Evolutionary conservation across 1,140 invertebrate genomes (phyloP).

Genomic region (Arctopsyche grandis): DNA sequence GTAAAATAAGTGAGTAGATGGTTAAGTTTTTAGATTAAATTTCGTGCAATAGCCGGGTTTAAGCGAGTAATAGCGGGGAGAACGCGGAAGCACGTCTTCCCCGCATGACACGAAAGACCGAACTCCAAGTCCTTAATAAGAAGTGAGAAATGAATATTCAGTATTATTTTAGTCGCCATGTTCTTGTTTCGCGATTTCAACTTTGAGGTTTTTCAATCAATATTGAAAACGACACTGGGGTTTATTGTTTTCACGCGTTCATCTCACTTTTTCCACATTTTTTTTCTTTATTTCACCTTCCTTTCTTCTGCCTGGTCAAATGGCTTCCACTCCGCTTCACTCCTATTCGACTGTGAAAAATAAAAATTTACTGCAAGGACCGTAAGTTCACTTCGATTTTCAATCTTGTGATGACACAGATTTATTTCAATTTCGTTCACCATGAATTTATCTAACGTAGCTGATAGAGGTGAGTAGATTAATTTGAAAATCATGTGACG

Average conservation of each 20-base stretch:
- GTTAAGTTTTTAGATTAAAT: no score
- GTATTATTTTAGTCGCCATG: no score
- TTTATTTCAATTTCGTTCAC: neutral
- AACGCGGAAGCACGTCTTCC: no score
- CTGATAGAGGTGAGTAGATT: no score
- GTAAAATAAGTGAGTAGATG: no score
- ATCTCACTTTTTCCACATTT: neutral
- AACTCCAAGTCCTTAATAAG: no score
- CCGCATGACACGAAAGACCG: no score
- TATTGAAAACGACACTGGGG: neutral
- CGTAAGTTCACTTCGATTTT: neutral
- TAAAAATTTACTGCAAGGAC: neutral
- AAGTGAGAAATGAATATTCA: no score
- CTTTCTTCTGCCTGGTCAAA: neutral
- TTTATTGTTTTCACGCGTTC: neutral
- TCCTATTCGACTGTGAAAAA: neutral
- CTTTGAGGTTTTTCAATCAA: neutral
- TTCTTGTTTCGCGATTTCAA: no score
- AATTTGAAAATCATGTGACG: no score
- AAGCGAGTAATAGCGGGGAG: no score
- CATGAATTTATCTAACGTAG: neutral
- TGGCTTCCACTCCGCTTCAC: neutral
- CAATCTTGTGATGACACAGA: neutral
- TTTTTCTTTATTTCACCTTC: neutral
- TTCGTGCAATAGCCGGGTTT: no score